Evolutionary conservation across 1,140 invertebrate genomes (phyloP), one percentile per base, ranked within the genome.

Genomic region (Tetraneura akinire): DNA sequence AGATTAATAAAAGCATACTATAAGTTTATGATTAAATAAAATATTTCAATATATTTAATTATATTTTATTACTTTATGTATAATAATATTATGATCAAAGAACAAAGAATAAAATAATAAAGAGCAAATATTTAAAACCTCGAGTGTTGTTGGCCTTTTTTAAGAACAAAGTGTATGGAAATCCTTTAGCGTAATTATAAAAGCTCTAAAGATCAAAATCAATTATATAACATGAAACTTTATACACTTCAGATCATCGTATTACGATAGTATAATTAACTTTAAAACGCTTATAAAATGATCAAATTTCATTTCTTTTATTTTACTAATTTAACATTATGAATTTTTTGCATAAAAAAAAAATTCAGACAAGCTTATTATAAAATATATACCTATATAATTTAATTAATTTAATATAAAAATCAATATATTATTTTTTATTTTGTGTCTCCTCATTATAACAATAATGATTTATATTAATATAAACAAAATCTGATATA

Each of bases 91-190:
- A n/a, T 14, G n/a, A 47, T 45, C n/a, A 45, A 45, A 68, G 37
- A 11, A 68, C 21, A 68, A 45, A 68, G 37, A 68, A 1, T 29
- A 29, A n/a, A n/a, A n/a, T n/a, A 45, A 11, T 18, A 21, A 29
- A 26, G 23, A 16, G 3, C 16, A 29, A 14, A 29, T 62, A 29
- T 13, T 62, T 45, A 6, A 68, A 68, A 45, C 13, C 64, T 42
- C n/a, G n/a, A 68, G 64, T 45, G 62, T 66, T 42, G 21, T 18
- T 66, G 37, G 45, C 37, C 37, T 68, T 68, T 68, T 68, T 45
- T 21, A 6, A 10, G 37, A 68, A 68, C 64, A 68, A 68, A 68
- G 64, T 42, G n/a, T 68, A 68, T 68, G 14, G n/a, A 66, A 66
- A 42, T 68, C 37, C 37, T 45, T 45, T 45, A 45, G n/a, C 23